Conservation (phyloP, 2,113 vertebrate species). For the Artemisiospiza belli region DNA sequence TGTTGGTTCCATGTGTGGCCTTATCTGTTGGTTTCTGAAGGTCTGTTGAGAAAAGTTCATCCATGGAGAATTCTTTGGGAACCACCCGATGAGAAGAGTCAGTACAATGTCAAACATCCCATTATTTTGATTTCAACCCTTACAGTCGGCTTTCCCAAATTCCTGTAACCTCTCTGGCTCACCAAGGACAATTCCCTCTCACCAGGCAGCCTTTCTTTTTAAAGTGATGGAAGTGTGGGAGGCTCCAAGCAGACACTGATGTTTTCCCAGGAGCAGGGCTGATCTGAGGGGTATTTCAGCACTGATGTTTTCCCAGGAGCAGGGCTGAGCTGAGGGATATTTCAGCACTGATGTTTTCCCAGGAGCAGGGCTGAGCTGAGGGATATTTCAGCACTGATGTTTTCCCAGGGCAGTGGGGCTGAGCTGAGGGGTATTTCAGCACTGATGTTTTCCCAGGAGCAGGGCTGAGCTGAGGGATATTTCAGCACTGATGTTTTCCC, state of each 20-base stretch:
- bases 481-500: neutral
- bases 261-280: neutral
- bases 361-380: neutral
- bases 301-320: neutral
- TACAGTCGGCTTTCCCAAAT: neutral
- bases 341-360: neutral
- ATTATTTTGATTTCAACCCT: neutral
- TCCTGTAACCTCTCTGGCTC: neutral
- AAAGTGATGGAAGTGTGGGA: neutral
- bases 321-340: neutral
- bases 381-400: too few species aligned
- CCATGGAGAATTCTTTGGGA: neutral
- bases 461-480: neutral
- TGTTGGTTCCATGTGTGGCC: neutral
- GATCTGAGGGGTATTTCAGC: neutral
- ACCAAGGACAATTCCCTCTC: neutral
- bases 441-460: neutral
- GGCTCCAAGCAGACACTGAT: neutral
- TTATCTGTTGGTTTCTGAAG: neutral
- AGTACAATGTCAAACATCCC: neutral
- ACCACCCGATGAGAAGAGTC: rapidly evolving
- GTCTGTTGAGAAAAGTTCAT: neutral
- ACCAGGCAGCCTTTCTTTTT: neutral
- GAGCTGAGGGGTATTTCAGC: too few species aligned
- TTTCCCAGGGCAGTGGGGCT: neutral